phyloP scores from a whole-genome alignment of 2,113 vertebrate genomes.

The Dissostichus mawsoni region DNA sequence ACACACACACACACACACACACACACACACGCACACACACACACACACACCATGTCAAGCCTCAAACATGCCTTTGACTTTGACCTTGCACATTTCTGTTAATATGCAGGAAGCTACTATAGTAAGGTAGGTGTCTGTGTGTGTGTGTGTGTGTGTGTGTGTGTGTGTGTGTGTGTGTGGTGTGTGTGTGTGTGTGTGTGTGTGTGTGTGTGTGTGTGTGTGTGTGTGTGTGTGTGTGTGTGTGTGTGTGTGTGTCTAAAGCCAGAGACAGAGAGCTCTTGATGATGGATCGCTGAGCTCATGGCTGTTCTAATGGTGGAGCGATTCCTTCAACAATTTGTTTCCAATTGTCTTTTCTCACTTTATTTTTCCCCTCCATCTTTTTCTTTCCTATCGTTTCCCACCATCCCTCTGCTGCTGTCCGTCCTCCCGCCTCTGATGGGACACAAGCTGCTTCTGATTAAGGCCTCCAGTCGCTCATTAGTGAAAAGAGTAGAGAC shows the following conservation, averaged over 20 bases:
- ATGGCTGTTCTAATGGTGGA: background rate
- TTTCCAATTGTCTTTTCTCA: background rate
- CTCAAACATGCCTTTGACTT: background rate
- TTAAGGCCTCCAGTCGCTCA: slow-evolving; percentile 23
- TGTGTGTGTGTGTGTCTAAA: background rate
- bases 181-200: background rate
- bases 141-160: background rate
- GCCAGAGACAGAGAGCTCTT: background rate
- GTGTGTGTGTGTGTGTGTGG: background rate
- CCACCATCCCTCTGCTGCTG: background rate
- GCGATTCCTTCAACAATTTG: slow-evolving; percentile 19
- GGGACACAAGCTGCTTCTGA: slow-evolving; percentile 10
- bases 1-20: slow-evolving; percentile 13
- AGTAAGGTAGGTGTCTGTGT: background rate
- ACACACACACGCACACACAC: slow-evolving; percentile 6
- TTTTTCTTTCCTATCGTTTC: background rate
- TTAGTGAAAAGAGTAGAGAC: slow-evolving; percentile 36
- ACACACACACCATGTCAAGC: background rate
- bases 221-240: slow-evolving; percentile 18
- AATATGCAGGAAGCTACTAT: slow-evolving; percentile 16
- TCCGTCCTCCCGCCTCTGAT: slow-evolving; percentile 1
- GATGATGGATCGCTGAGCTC: slow-evolving; percentile 38
- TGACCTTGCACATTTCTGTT: slow-evolving; percentile 32
- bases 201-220: background rate
- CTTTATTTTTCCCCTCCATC: background rate